Conservation (phyloP, 2,113 vertebrate species). For the Micromys minutus region DNA sequence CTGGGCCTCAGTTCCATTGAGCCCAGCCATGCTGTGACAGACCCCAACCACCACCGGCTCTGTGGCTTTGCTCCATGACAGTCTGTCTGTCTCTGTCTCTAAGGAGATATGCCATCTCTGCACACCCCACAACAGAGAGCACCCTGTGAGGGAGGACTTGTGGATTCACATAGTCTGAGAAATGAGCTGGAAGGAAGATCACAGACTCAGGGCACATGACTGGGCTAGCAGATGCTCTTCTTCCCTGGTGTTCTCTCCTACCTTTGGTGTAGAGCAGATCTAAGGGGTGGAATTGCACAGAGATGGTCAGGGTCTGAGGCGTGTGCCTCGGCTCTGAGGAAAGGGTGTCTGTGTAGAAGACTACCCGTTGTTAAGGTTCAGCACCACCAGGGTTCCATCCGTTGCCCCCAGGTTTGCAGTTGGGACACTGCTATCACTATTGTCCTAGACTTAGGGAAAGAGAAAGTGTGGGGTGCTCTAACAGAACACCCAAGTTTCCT, state of each 20-base stretch:
- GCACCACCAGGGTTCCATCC: neutral
- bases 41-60: neutral
- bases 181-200: neutral
- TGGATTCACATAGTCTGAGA: neutral
- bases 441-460: neutral
- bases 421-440: neutral
- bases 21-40: conserved; percentile 56
- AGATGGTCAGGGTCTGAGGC: neutral
- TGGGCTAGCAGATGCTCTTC: rapidly evolving
- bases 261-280: neutral
- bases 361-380: neutral
- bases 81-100: neutral
- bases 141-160: neutral
- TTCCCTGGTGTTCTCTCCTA: neutral
- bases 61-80: no score
- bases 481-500: neutral
- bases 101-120: neutral
- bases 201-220: neutral
- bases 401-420: neutral
- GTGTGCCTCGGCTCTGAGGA: neutral
- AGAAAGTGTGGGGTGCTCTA: no score
- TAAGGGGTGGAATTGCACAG: rapidly evolving
- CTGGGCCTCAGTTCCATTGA: conserved; percentile 20
- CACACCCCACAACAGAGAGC: neutral
- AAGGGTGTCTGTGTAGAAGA: neutral